Percentiles rank a stretch among this genome's conserved stretches.
Conservation (phyloP, 2,888 invertebrate genomes). For the Cataglyphis albicans region DNA sequence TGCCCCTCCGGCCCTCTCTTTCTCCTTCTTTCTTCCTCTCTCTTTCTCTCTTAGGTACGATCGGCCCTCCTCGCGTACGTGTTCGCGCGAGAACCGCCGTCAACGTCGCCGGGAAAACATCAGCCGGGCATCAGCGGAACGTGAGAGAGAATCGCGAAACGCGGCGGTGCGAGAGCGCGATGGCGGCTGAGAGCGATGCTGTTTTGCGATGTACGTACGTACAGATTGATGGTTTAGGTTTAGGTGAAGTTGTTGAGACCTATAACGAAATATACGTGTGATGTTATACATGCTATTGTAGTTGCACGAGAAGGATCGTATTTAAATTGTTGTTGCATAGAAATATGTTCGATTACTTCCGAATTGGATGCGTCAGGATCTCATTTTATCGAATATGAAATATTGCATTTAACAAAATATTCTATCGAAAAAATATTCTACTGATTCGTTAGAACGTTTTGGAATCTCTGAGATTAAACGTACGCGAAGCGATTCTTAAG, state of each 20-base stretch:
- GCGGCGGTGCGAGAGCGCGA: constrained; percentile 34
- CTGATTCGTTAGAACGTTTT: background rate
- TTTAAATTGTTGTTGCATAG: background rate
- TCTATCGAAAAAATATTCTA: background rate
- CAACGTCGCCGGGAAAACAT: constrained; percentile 46
- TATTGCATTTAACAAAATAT: background rate
- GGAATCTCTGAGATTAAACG: background rate
- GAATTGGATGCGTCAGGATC: background rate
- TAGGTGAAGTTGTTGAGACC: constrained; percentile 43
- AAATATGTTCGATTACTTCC: background rate
- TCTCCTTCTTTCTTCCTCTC: constrained; percentile 65
- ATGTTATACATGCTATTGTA: background rate
- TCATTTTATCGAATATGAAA: background rate
- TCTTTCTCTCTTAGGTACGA: constrained; percentile 56
- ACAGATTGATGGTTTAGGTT: constrained; percentile 33
- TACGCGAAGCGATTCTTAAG: background rate
- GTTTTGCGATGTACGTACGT: background rate
- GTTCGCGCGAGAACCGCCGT: constrained; percentile 50
- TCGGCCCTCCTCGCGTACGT: constrained; percentile 52
- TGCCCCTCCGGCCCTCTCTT: constrained; percentile 81
- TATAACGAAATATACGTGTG: background rate
- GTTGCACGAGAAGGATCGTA: background rate
- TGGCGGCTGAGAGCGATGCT: constrained; percentile 34
- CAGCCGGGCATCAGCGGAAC: constrained; percentile 11
- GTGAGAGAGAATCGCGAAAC: constrained; percentile 5